These are phyloP conservation scores for Ecdyonurus torrentis DNA, from an alignment of 2,888 invertebrate genomes.

Conservation along the genomic window DNA sequence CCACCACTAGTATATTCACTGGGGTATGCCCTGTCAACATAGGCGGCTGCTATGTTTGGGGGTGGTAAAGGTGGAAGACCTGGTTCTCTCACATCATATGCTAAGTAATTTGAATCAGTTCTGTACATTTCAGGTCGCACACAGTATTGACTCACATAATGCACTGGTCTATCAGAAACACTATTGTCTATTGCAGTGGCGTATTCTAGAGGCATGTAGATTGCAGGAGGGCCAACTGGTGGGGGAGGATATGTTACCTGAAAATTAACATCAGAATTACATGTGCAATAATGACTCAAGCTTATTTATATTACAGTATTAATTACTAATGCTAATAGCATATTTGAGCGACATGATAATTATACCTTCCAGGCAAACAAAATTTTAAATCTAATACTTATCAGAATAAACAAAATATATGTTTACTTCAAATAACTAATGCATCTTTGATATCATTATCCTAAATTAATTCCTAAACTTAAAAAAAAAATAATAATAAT, in stretches of 20 bases:
- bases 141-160: constrained; percentile 4
- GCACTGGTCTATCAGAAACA: background rate
- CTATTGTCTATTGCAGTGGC: constrained; percentile 6
- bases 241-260: constrained; percentile 10
- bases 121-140: background rate
- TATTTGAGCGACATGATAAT: too few species aligned
- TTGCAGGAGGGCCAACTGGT: constrained; percentile 11
- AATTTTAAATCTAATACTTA: too few species aligned
- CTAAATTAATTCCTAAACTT: too few species aligned
- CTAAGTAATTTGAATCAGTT: background rate
- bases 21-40: background rate
- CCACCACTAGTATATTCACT: background rate
- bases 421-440: too few species aligned
- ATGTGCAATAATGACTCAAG: too few species aligned
- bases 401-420: too few species aligned
- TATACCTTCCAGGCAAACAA: too few species aligned
- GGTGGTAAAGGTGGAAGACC: background rate
- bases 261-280: too few species aligned
- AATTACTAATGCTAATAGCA: too few species aligned
- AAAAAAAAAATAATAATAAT: too few species aligned
- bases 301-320: too few species aligned
- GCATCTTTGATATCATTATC: too few species aligned
- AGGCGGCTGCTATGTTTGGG: background rate
- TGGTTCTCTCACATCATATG: background rate
- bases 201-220: constrained; percentile 10